phyloP scores from a whole-genome alignment of 2,113 vertebrate genomes.

The Apeltes quadracus region DNA sequence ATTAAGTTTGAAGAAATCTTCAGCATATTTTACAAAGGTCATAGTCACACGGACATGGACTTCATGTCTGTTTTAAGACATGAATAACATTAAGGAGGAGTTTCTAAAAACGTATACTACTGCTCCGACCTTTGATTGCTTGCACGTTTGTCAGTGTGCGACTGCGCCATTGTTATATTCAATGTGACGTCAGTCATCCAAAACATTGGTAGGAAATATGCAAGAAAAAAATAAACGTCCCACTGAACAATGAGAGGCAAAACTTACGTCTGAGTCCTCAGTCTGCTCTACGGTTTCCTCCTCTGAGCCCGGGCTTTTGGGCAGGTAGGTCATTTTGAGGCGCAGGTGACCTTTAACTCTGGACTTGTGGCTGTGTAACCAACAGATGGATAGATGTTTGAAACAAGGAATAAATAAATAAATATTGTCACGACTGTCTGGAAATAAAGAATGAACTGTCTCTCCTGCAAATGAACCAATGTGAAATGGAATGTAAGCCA shows the following conservation, averaged over 20 bases:
- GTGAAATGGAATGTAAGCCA: slow-evolving; percentile 37
- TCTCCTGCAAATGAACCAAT: slow-evolving; percentile 15
- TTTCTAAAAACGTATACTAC: neutral
- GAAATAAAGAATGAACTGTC: slow-evolving; percentile 19
- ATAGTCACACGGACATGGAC: neutral
- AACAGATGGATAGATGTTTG: slow-evolving; percentile 11
- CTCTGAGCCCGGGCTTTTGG: slow-evolving; percentile 86
- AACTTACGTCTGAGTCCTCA: slow-evolving; percentile 90
- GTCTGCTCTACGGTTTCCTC: slow-evolving; percentile 87
- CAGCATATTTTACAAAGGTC: slow-evolving; percentile 8
- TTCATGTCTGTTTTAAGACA: slow-evolving; percentile 8
- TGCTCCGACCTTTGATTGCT: neutral
- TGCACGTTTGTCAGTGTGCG: neutral
- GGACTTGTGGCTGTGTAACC: slow-evolving; percentile 88
- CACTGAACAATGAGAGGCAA: neutral
- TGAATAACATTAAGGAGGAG: neutral
- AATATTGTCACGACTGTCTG: neutral
- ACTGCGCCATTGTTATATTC: neutral
- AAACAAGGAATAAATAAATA: neutral
- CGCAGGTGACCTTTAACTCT: slow-evolving; percentile 96
- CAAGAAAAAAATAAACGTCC: neutral
- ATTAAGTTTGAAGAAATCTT: slow-evolving; percentile 1
- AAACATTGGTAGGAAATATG: neutral
- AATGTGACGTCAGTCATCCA: neutral
- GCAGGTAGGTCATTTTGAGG: slow-evolving; percentile 98